Evolutionary conservation across 2,113 vertebrate genomes (phyloP).

Genomic region (Cepphus grylle): DNA sequence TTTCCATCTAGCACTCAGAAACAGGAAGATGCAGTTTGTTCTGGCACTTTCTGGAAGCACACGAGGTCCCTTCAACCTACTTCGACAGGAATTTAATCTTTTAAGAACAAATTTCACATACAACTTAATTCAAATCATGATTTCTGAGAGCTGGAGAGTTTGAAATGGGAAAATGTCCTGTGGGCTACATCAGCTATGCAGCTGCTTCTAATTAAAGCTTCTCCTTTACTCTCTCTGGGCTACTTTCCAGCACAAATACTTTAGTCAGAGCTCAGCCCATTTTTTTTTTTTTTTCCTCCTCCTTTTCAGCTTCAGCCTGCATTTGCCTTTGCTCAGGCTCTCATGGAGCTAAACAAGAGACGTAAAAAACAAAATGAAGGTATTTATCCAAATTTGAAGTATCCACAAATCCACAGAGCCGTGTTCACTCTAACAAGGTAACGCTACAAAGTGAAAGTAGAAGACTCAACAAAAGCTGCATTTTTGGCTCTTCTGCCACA

Average conservation of each 20-base stretch:
- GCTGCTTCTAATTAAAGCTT: constrained; percentile 81
- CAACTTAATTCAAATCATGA: constrained; percentile 53
- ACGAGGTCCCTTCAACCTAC: constrained; percentile 33
- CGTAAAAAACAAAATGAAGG: background rate
- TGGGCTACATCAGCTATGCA: constrained; percentile 73
- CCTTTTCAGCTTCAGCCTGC: constrained; percentile 62
- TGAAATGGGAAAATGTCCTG: constrained; percentile 73
- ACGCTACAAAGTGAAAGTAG: background rate
- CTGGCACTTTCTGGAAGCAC: constrained; percentile 54
- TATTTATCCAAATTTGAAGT: background rate
- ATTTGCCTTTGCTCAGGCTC: constrained; percentile 42
- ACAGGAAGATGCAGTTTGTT: constrained; percentile 56
- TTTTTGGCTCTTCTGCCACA: background rate
- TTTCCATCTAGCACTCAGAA: constrained; percentile 48
- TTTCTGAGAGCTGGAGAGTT: constrained; percentile 67
- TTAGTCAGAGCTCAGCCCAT: constrained; percentile 72
- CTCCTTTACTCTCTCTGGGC: constrained; percentile 81
- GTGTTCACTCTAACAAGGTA: background rate
- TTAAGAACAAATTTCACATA: constrained; percentile 66
- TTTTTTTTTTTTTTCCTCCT: constrained; percentile 45
- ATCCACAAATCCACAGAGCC: background rate
- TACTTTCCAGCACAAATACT: constrained; percentile 80
- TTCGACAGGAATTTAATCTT: constrained; percentile 57
- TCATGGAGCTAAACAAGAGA: constrained; percentile 37
- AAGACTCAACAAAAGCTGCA: background rate